Base-by-base conservation (phyloP, 2,888 invertebrate genomes). In the Cataglyphis rosenhaueri region DNA sequence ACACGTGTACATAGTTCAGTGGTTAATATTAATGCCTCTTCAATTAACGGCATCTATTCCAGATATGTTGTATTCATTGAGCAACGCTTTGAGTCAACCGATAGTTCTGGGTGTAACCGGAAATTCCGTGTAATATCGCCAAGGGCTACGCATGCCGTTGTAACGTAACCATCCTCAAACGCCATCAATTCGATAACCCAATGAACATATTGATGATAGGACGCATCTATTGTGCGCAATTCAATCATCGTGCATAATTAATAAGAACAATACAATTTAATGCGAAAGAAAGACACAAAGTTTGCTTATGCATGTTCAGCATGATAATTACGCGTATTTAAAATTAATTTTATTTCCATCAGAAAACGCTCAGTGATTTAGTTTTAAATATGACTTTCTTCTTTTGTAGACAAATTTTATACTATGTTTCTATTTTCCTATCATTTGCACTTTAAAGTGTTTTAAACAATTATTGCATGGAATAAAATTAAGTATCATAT, bases 181-280 rank as follows among this genome's bases (percentile, higher is more conserved):
- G 76, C 76, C 62, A 68, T 62, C 65, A 87, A 81, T 83, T 85
- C 79, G 75, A 74, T 65, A 66, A 64, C 78, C 59, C 81, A 55
- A 81, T 79, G 70, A 86, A 89, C 82, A 81, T 79, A 81, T 85
- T 84, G 82, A 83, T 62, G 79, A 79, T 81, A 87, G 81, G 76
- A 82, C 70, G 74, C 81, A 71, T 68, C 62, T 81, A 59, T 82
- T 64, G 79, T 82, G 81, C 71, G 74, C 87, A 84, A 87, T 87
- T 83, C 83, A 78, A 87, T 89, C 89, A 75, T 65, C 38, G 66
- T 68, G 78, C 68, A 82, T 65, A 85, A 48, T 74, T 85, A 84
- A 89, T 87, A 83, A 83, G 84, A 64, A 68, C 73, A 76, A 44
- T 78, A 44, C 41, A 32, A 70, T 32, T 4, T 9, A 44, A 21